These are phyloP conservation scores for Drosophila jambulina DNA, from an alignment of 1,140 invertebrate genomes.

Conservation along the genomic window DNA sequence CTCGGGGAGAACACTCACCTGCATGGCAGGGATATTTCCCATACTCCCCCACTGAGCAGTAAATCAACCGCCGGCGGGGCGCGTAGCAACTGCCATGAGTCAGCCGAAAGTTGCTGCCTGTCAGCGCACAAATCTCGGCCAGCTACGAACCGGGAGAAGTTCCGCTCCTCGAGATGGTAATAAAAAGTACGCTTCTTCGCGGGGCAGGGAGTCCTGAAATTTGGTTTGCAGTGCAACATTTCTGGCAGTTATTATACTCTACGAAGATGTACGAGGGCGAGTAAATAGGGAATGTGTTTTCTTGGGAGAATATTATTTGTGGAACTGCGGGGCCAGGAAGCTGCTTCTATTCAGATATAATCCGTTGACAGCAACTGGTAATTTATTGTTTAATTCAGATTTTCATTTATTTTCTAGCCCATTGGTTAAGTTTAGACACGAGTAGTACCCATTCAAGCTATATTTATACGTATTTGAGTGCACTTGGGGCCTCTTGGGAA, in stretches of 20 bases:
- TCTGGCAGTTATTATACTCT: constrained; percentile 37
- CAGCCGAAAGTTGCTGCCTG: constrained; percentile 29
- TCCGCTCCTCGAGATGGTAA: constrained; percentile 36
- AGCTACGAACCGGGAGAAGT: constrained; percentile 11
- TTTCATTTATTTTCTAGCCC: background rate
- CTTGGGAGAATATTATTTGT: too few species aligned
- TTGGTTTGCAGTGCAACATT: constrained; percentile 13
- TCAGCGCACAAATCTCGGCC: constrained; percentile 42
- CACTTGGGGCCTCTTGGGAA: background rate
- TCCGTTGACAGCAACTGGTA: background rate
- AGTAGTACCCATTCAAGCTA: background rate
- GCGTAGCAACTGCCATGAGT: constrained; percentile 53
- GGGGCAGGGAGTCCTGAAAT: background rate
- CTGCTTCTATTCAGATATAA: background rate
- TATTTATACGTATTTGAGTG: background rate
- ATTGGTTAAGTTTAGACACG: background rate
- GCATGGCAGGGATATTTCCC: constrained; percentile 8
- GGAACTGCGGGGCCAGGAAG: background rate
- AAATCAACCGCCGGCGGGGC: constrained; percentile 58
- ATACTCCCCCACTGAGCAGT: constrained; percentile 24
- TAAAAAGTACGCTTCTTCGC: constrained; percentile 27
- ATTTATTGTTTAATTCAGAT: background rate
- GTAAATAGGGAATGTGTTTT: background rate
- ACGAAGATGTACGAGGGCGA: constrained; percentile 4
- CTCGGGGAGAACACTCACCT: constrained; percentile 19